Evolutionary conservation across 2,113 vertebrate genomes (phyloP).

Genomic region (Illadopsis cleaveri): DNA sequence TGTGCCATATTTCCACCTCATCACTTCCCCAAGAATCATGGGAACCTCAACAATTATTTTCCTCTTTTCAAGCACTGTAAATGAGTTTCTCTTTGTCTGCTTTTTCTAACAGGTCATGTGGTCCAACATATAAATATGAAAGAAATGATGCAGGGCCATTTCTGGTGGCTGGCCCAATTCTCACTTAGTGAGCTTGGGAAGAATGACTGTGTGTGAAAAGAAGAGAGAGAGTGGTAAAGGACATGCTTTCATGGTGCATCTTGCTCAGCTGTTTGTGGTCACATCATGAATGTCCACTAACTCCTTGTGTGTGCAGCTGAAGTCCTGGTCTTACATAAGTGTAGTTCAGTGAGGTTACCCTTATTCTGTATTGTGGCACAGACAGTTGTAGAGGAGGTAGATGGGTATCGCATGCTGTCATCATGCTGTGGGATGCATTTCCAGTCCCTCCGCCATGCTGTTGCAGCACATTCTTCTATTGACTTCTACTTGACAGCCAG

Average conservation of each 20-base stretch:
- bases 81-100: slow-evolving; percentile 22
- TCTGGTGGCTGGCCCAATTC: not conserved
- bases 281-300: not conserved
- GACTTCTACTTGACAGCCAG: not conserved
- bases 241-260: not conserved
- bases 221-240: not conserved
- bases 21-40: not conserved
- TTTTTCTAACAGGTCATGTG: not conserved
- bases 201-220: not conserved
- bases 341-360: not conserved
- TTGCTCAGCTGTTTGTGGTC: not conserved
- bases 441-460: not conserved
- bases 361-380: fast-evolving
- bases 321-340: not conserved
- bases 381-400: not conserved
- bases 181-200: not conserved
- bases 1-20: not conserved
- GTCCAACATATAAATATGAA: not conserved
- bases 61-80: not conserved
- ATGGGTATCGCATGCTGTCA: not conserved
- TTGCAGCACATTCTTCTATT: not conserved
- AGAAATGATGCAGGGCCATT: not conserved
- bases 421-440: not conserved
- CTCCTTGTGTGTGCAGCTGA: not conserved
- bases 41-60: not conserved